Percentiles rank a stretch among this genome's conserved stretches.
phyloP scores from a whole-genome alignment of 2,113 vertebrate species.

The Rhadina sibilatrix region DNA sequence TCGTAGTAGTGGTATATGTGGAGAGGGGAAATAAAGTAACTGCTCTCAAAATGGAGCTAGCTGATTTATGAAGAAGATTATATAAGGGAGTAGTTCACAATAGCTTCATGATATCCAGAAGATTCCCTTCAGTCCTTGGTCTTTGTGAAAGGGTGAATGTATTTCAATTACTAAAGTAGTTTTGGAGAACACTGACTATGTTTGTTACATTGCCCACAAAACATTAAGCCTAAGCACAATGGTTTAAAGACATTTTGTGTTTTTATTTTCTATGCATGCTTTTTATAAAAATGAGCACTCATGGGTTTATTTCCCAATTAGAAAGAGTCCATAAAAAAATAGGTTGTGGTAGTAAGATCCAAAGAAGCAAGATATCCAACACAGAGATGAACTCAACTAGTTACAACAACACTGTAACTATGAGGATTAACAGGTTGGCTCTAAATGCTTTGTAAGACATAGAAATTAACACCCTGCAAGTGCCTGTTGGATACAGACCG shows the following conservation, averaged over 20 bases:
- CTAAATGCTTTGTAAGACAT: neutral
- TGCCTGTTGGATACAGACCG: neutral
- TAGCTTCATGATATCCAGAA: neutral
- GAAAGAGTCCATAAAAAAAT: neutral
- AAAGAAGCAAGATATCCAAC: neutral
- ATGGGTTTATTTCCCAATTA: neutral
- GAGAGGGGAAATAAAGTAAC: neutral
- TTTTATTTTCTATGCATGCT: neutral
- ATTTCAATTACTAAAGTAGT: neutral
- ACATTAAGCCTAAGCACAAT: neutral
- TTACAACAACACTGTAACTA: neutral
- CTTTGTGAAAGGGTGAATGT: neutral
- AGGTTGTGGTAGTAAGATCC: neutral
- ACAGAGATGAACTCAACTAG: neutral
- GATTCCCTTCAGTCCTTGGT: neutral
- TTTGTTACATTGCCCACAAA: neutral
- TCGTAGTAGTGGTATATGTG: neutral
- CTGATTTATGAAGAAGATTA: neutral
- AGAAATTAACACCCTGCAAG: neutral
- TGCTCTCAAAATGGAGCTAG: neutral
- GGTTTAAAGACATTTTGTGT: neutral
- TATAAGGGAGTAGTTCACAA: neutral
- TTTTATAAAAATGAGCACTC: constrained; percentile 5
- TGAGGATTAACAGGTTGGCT: neutral
- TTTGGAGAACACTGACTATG: neutral